Conservation (phyloP, 2,113 vertebrate genomes). For the Phalacrocorax carbo region DNA sequence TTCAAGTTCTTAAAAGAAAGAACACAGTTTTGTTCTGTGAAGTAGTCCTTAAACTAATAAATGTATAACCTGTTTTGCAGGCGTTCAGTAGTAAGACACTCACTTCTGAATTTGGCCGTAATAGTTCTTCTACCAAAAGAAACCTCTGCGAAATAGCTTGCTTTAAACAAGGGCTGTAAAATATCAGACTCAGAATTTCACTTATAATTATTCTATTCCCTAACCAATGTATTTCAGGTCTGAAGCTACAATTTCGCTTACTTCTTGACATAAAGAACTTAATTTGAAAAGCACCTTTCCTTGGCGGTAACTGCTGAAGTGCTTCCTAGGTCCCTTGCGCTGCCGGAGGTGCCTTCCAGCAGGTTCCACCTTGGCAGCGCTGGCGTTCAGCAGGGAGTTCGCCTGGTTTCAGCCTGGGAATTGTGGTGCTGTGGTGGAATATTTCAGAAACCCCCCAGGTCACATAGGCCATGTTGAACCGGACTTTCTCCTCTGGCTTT, state of each 20-base stretch:
- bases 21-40: background rate
- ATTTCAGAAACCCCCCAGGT: background rate
- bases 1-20: background rate
- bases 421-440: background rate
- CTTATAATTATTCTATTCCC: background rate
- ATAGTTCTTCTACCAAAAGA: background rate
- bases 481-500: background rate
- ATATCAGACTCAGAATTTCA: background rate
- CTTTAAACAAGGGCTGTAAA: background rate
- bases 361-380: background rate
- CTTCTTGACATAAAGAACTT: background rate
- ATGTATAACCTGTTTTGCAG: background rate
- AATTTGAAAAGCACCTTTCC: background rate
- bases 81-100: background rate
- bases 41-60: background rate
- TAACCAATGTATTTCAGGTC: background rate
- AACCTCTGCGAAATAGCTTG: background rate
- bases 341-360: background rate
- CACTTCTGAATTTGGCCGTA: background rate
- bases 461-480: rapidly evolving
- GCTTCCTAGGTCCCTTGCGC: background rate
- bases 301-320: background rate
- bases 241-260: background rate
- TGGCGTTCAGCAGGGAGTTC: background rate
- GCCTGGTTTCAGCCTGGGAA: rapidly evolving